These are phyloP conservation scores for Trematomus loennbergii DNA, from an alignment of 2,113 vertebrate species.

Conservation along the genomic window DNA sequence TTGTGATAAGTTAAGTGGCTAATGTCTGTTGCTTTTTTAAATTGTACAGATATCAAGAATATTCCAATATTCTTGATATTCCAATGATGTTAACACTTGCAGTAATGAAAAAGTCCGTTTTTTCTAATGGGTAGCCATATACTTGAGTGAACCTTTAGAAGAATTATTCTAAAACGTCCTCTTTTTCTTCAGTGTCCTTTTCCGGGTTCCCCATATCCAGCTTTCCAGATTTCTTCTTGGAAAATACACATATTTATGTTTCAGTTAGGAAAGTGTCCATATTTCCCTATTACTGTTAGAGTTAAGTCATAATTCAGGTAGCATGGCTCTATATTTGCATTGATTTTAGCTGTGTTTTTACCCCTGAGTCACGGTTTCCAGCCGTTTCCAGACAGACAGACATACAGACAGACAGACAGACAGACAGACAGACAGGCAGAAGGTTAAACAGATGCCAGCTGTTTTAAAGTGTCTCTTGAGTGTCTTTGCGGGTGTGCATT, in stretches of 20 bases:
- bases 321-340: neutral
- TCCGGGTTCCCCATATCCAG: neutral
- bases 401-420: neutral
- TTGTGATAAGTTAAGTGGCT: too few species aligned
- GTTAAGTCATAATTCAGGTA: neutral
- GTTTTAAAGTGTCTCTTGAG: slow-evolving; percentile 25
- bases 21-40: too few species aligned
- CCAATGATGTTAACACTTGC: too few species aligned
- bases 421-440: neutral
- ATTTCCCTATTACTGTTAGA: neutral
- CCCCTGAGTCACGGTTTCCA: slow-evolving; percentile 7
- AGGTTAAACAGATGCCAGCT: slow-evolving; percentile 33
- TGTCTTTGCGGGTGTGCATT: slow-evolving; percentile 40
- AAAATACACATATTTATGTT: neutral
- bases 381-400: neutral
- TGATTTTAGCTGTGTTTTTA: neutral
- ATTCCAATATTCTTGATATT: too few species aligned
- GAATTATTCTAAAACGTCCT: too few species aligned
- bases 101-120: too few species aligned
- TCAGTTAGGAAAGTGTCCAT: neutral
- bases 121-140: too few species aligned
- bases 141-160: too few species aligned
- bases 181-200: neutral
- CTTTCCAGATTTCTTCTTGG: neutral
- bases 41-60: too few species aligned